Evolutionary conservation across 2,888 invertebrate genomes (phyloP).

Genomic region (Scaptomyza reducta): DNA sequence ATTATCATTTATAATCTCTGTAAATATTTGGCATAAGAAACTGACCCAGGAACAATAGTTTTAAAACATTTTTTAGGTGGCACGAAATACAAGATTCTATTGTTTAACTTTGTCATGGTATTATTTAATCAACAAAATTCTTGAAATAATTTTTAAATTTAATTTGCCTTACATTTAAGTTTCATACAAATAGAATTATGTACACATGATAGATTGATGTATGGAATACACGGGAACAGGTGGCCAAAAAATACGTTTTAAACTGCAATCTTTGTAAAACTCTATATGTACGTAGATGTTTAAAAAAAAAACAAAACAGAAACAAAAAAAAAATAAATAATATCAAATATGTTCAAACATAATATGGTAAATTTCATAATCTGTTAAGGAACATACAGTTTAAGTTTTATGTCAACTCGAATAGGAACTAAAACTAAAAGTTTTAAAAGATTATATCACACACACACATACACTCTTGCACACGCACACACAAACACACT

Average conservation of each 20-base stretch:
- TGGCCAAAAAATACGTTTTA: constrained; percentile 2
- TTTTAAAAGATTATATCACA: constrained; percentile 10
- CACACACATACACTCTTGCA: constrained; percentile 6
- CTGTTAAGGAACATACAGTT: constrained; percentile 11
- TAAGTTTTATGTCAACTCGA: neutral
- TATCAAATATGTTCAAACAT: constrained; percentile 3
- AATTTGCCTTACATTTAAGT: neutral
- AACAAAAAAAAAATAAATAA: neutral
- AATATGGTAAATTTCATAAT: constrained; percentile 3
- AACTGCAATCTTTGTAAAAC: neutral
- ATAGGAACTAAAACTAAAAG: constrained; percentile 3
- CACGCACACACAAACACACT: constrained; percentile 5
- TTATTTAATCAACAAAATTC: neutral
- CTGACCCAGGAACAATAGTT: neutral
- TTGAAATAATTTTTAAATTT: neutral
- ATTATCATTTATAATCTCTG: neutral
- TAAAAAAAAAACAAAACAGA: neutral
- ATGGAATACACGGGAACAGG: constrained; percentile 1
- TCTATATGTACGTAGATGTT: constrained; percentile 4
- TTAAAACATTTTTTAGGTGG: neutral
- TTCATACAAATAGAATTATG: neutral
- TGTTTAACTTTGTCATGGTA: neutral
- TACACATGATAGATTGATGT: neutral
- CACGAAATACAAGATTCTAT: neutral
- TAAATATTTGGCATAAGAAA: neutral